Percentiles rank a stretch among this genome's conserved stretches.
Evolutionary conservation across 2,113 vertebrate genomes (phyloP).

Genomic region (Coracopsis vasa): DNA sequence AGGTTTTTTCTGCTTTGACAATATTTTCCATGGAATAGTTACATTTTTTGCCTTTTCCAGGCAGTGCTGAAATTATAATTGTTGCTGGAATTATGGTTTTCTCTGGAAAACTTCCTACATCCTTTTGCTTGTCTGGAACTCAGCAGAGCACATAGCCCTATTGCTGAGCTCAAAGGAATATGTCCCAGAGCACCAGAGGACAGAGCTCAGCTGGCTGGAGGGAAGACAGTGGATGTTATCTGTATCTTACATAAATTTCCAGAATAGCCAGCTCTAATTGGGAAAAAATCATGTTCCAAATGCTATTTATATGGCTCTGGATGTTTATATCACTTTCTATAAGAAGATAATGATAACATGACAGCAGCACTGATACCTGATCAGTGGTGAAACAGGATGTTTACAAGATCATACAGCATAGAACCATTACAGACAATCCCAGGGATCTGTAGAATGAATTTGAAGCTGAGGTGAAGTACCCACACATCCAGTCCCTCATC

Average conservation of each 20-base stretch:
- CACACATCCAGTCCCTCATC: neutral
- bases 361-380: neutral
- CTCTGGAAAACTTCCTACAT: neutral
- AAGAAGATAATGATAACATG: neutral
- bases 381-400: neutral
- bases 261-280: neutral
- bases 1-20: neutral
- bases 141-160: neutral
- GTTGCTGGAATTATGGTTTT: neutral
- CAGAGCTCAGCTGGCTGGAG: neutral
- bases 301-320: neutral
- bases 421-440: neutral
- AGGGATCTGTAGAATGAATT: neutral
- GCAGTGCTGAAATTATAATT: neutral
- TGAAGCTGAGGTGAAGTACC: neutral
- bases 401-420: neutral
- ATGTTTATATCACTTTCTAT: neutral
- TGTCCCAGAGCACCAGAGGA: neutral
- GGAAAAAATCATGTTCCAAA: neutral
- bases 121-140: neutral
- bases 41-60: neutral
- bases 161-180: neutral
- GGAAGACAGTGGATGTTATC: neutral
- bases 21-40: neutral
- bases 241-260: neutral